Evolutionary conservation across 1,140 invertebrate genomes (phyloP).

Genomic region (Thaumatotibia leucotreta): DNA sequence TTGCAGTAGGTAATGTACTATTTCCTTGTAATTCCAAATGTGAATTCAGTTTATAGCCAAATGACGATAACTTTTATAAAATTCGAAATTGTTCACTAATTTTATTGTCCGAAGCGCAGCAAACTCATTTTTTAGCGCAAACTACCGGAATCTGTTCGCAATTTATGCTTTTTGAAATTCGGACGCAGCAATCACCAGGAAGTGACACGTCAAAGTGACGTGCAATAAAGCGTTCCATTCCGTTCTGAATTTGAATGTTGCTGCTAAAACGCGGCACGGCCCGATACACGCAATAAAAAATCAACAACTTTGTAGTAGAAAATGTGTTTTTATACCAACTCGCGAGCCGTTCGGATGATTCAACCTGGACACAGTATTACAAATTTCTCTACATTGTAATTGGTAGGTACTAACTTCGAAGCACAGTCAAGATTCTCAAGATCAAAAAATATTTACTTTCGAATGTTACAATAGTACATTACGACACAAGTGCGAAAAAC

Average conservation of each 20-base stretch:
- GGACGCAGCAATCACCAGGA: slow-evolving; percentile 24
- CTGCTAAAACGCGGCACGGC: background rate
- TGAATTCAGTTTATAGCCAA: background rate
- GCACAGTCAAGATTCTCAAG: too few species aligned
- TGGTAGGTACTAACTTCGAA: too few species aligned
- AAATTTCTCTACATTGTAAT: too few species aligned
- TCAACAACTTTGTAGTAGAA: background rate
- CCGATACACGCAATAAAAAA: slow-evolving; percentile 1
- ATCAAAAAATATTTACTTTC: too few species aligned
- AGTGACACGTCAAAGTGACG: slow-evolving; percentile 33
- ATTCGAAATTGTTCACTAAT: background rate
- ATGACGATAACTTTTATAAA: background rate
- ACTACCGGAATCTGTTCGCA: slow-evolving; percentile 34
- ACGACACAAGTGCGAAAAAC: too few species aligned
- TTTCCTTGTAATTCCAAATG: background rate
- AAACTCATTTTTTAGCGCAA: background rate
- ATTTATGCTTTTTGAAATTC: slow-evolving; percentile 27
- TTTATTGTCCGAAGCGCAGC: background rate
- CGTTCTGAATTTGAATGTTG: slow-evolving; percentile 7
- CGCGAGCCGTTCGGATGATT: too few species aligned
- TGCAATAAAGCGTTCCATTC: slow-evolving; percentile 25
- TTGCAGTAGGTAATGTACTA: too few species aligned
- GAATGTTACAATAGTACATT: too few species aligned
- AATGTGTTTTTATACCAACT: background rate
- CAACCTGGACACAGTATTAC: too few species aligned